Base-by-base conservation (phyloP, 2,888 invertebrate species). In the Argyresthia goedartella region DNA sequence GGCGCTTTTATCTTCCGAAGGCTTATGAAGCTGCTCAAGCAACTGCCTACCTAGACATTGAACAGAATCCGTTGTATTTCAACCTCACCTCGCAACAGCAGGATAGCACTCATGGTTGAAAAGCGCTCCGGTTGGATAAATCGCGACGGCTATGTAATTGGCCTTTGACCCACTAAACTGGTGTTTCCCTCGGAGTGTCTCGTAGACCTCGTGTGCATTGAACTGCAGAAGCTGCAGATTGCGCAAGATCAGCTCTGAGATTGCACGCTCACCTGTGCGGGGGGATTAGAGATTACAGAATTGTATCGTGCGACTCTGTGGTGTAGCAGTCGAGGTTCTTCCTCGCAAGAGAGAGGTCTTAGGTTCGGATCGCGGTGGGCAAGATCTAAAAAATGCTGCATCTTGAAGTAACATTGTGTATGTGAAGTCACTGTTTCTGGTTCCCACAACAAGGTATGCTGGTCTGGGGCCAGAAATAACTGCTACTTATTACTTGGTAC, bases 31-130 rank as follows among this genome's bases (percentile, higher is more conserved):
- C 25, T 25, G 25, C 25, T 25, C 25, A 25, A 25, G 25, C 25
- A 25, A 4, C 2, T 25, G 6, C 25, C 25, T 25, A 25, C 25
- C 39, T 9, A 9, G 36, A 39, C 39, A 39, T 39, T 4, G 2
- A 4, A 39, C 8, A 39, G n/a, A 39, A 39, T 6, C 6, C 2
- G 2, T 4, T 2, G 6, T 25, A 25, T 25, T 25, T 25, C 8
- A 15, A 15, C 16, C 63, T 60, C 71, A 93, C 93, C 93, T 90
- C 45, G 91, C 90, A 0, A 93, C 91, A 8, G 91, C 90, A 0
- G 94, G 93, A 73, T 92, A 92, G 69, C 95, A 95, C 61, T 93
- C 93, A 65, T 95, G 95, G 75, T 95, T 95, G 70, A 95, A 94
- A 46, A 94, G 88, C 0, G 94, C 91, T 0, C 92, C 93, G 0